These are phyloP conservation scores for Alviniconcha marisindica DNA, from an alignment of 1,140 invertebrate species.

Conservation along the genomic window DNA sequence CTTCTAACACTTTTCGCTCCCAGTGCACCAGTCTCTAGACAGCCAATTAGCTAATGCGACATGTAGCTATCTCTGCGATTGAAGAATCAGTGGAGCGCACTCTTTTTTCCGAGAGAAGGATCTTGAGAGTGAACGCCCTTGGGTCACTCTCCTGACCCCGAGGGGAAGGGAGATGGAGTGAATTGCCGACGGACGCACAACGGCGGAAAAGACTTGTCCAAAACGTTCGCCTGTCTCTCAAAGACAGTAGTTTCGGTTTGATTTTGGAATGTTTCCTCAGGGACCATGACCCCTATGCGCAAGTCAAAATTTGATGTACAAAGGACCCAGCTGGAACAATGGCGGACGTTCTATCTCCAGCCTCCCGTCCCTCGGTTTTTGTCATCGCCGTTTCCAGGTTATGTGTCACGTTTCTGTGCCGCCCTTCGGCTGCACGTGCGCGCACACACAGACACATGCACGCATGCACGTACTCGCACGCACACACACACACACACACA, in stretches of 20 bases:
- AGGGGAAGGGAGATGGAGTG: background rate
- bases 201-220: constrained; percentile 12
- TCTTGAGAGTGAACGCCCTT: constrained; percentile 3
- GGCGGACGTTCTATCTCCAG: too few relatives aligned
- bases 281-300: too few relatives aligned
- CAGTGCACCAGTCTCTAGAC: background rate
- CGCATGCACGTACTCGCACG: background rate
- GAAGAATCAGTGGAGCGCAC: constrained; percentile 20
- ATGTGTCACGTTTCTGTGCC: too few relatives aligned
- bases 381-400: too few relatives aligned
- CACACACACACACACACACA: background rate
- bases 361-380: too few relatives aligned
- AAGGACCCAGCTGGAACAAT: too few relatives aligned
- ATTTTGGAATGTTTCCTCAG: too few relatives aligned
- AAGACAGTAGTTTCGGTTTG: too few relatives aligned
- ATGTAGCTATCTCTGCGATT: constrained; percentile 16
- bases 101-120: background rate
- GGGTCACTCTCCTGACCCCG: constrained; percentile 3
- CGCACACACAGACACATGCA: background rate
- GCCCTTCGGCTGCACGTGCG: background rate
- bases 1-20: too few relatives aligned
- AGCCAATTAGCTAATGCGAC: constrained; percentile 30
- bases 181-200: constrained; percentile 10
- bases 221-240: background rate
- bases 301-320: too few relatives aligned